Evolutionary conservation across 2,888 invertebrate genomes (phyloP).

Genomic region (Belgica antarctica): DNA sequence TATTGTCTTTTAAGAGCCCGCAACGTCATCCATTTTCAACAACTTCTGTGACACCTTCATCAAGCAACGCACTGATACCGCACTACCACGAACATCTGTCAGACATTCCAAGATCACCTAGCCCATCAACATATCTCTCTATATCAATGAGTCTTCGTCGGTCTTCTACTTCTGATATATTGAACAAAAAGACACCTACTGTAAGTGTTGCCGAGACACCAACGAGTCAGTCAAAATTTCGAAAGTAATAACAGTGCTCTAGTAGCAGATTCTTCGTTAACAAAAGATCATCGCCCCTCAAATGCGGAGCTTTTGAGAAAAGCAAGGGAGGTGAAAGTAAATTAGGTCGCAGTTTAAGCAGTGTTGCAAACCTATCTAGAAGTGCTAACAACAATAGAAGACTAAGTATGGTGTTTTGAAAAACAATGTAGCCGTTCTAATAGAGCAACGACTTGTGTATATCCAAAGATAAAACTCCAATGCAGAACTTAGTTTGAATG

Average conservation of each 20-base stretch:
- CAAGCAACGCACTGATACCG: conserved; percentile 25
- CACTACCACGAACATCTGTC: conserved; percentile 34
- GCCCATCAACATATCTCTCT: conserved; percentile 51
- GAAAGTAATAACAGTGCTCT: background rate
- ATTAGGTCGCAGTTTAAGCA: conserved; percentile 52
- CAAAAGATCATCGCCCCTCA: conserved; percentile 51
- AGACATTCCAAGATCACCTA: conserved; percentile 47
- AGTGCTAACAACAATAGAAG: conserved; percentile 49
- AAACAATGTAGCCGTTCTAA: too few relatives aligned
- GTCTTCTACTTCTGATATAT: conserved; percentile 55
- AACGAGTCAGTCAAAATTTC: conserved; percentile 9
- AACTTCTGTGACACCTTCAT: conserved; percentile 28
- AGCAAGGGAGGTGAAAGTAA: conserved; percentile 52
- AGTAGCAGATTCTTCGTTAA: background rate
- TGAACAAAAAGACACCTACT: conserved; percentile 45
- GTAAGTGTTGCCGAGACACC: conserved; percentile 45
- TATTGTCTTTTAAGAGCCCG: too few relatives aligned
- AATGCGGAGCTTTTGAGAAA: conserved; percentile 53
- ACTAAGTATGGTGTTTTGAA: conserved; percentile 52
- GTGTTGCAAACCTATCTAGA: conserved; percentile 49
- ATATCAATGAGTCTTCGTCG: conserved; percentile 48
- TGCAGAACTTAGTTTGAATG: too few relatives aligned
- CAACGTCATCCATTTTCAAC: conserved; percentile 46
- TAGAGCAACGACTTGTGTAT: too few relatives aligned
- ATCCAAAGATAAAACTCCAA: too few relatives aligned